Evolutionary conservation across 2,113 vertebrate genomes (phyloP).

Genomic region (Peromyscus californicus): DNA sequence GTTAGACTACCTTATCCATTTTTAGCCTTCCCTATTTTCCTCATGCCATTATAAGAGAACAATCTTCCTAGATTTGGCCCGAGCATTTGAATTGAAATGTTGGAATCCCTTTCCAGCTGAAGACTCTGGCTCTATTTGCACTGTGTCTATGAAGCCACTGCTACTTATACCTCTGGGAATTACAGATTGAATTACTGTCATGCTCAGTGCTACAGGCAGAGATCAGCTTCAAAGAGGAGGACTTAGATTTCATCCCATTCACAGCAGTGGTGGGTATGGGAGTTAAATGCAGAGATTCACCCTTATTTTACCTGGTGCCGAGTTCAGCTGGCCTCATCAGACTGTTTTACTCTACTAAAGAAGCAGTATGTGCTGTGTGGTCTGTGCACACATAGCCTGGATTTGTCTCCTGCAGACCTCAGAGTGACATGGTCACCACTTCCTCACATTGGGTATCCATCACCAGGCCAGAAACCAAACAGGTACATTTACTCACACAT

Average conservation of each 20-base stretch:
- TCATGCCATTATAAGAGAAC: background rate
- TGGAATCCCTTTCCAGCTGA: background rate
- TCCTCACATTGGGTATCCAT: background rate
- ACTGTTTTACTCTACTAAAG: conserved; percentile 14
- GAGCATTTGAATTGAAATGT: background rate
- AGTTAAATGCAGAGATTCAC: conserved; percentile 10
- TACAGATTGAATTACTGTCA: conserved; percentile 57
- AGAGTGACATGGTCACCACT: background rate
- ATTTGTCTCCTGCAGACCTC: background rate
- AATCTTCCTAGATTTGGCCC: conserved; percentile 26
- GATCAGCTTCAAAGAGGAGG: conserved; percentile 67
- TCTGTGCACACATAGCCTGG: background rate
- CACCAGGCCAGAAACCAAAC: background rate
- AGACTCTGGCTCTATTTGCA: conserved; percentile 42
- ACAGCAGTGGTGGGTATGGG: conserved; percentile 16
- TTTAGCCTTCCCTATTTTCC: background rate
- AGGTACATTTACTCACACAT: background rate
- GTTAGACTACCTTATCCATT: background rate
- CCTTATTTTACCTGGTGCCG: background rate
- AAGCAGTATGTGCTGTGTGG: background rate
- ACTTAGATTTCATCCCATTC: conserved; percentile 65
- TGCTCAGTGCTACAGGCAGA: conserved; percentile 43
- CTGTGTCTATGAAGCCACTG: conserved; percentile 54
- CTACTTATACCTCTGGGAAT: conserved; percentile 56
- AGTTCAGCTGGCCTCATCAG: conserved; percentile 24